Evolutionary conservation across 2,113 vertebrate genomes (phyloP).

Genomic region (Tachuris rubrigastra): DNA sequence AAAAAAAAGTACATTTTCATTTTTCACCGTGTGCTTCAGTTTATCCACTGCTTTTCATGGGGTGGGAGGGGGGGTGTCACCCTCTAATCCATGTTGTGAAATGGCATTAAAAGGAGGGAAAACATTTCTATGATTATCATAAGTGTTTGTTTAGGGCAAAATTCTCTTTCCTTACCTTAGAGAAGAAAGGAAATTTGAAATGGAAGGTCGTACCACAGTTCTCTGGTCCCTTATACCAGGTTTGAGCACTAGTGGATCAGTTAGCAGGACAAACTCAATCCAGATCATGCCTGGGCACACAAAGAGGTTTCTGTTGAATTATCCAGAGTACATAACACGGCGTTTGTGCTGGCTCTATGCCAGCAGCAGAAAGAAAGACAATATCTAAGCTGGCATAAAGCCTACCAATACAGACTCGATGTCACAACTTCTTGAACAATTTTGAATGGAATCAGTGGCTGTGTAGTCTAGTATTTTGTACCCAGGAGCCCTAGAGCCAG

Average conservation of each 20-base stretch:
- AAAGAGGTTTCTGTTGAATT: slow-evolving; percentile 7
- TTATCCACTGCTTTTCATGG: background rate
- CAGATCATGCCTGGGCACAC: slow-evolving; percentile 45
- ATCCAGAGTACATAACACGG: background rate
- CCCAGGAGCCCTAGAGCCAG: background rate
- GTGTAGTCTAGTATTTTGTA: background rate
- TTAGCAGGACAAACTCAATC: slow-evolving; percentile 3
- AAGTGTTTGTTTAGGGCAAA: background rate
- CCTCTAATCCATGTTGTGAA: background rate
- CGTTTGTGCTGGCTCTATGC: background rate
- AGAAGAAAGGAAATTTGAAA: background rate
- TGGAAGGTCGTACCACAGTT: background rate
- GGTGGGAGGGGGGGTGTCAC: background rate
- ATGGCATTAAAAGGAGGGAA: background rate
- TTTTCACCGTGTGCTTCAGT: background rate
- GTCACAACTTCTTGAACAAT: background rate
- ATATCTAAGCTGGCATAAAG: slow-evolving; percentile 34
- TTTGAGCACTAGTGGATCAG: background rate
- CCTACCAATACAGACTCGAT: slow-evolving; percentile 13
- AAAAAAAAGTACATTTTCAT: background rate
- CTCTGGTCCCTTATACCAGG: background rate
- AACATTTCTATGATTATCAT: background rate
- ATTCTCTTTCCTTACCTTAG: background rate
- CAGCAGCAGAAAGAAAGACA: slow-evolving; percentile 26
- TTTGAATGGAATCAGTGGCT: background rate